Percentiles rank a stretch among this genome's conserved stretches.
Evolutionary conservation across 2,888 invertebrate species (phyloP).

Genomic region (Lasiommata megera): DNA sequence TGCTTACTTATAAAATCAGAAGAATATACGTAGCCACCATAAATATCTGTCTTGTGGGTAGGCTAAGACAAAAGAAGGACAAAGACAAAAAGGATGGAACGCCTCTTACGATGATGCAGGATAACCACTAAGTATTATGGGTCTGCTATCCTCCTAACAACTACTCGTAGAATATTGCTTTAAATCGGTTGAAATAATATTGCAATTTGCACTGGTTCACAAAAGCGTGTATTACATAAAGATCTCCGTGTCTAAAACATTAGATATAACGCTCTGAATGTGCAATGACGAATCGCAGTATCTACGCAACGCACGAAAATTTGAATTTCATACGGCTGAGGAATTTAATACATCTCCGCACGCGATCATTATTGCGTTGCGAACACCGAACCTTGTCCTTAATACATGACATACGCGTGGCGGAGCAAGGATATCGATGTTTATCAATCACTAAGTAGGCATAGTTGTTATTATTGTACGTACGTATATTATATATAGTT

Average conservation of each 20-base stretch:
- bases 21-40: too few species aligned
- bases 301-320: slow-evolving; percentile 17
- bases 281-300: slow-evolving; percentile 11
- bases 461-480: neutral
- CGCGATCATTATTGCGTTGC: slow-evolving; percentile 26
- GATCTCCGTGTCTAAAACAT: neutral
- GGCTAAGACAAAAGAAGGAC: too few species aligned
- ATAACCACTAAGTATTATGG: too few species aligned
- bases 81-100: too few species aligned
- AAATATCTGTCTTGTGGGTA: too few species aligned
- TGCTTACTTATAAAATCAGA: too few species aligned
- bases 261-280: slow-evolving; percentile 6
- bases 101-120: too few species aligned
- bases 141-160: too few species aligned
- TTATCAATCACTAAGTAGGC: neutral
- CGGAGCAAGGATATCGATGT: slow-evolving; percentile 9
- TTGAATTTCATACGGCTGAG: slow-evolving; percentile 13
- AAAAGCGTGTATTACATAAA: neutral
- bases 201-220: too few species aligned
- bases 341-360: slow-evolving; percentile 30
- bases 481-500: too few species aligned
- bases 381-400: slow-evolving; percentile 28
- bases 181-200: too few species aligned
- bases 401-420: slow-evolving; percentile 23
- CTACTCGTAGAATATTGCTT: too few species aligned